Base-by-base conservation (phyloP, 2,888 invertebrate species). In the Drosophila anceps region DNA sequence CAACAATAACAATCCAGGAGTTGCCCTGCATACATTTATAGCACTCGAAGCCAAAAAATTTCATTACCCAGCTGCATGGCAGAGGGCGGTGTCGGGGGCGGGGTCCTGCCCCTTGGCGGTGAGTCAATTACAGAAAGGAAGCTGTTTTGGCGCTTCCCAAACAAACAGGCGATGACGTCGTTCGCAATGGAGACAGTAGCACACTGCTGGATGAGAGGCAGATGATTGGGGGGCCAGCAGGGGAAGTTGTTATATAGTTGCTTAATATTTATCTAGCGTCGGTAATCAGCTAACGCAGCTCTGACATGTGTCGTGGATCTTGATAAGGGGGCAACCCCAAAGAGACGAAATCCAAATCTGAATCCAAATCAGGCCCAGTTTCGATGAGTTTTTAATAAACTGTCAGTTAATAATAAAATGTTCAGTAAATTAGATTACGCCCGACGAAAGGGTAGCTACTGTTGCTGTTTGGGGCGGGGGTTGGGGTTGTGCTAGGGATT, bases 121-220 rank as follows among this genome's bases (percentile, higher is more conserved):
- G 81, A 76, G 80, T 88, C 84, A 85, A 88, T 88, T 88, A 88
- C 82, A 73, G 60, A 74, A 65, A 84, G 88, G 79, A 85, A 85
- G 69, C 84, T 79, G 82, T 67, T 79, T 76, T 53, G 60, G 57
- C 53, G 76, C 64, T 59, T 46, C 70, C 70, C 75, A 69, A 73
- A 73, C 46, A 58, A 74, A 66, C 70, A 60, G 31, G 35, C 70
- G 67, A 76, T 73, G 81, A 86, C 76, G 82, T 71, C 71, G 83
- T 48, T 63, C 69, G 39, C 75, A 57, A 65, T 46, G 43, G 50
- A 59, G 63, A 61, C 54, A 68, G 37, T 24, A 35, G 59, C 61
- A 35, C 24, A 4, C 37, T n/a, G n/a, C 18, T 12, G 27, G n/a
- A 20, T 31, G 20, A 15, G 35, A 12, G 24, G 24, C 15, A 1